Conservation (phyloP, 1,140 invertebrate genomes). For the Psix sp. region DNA sequence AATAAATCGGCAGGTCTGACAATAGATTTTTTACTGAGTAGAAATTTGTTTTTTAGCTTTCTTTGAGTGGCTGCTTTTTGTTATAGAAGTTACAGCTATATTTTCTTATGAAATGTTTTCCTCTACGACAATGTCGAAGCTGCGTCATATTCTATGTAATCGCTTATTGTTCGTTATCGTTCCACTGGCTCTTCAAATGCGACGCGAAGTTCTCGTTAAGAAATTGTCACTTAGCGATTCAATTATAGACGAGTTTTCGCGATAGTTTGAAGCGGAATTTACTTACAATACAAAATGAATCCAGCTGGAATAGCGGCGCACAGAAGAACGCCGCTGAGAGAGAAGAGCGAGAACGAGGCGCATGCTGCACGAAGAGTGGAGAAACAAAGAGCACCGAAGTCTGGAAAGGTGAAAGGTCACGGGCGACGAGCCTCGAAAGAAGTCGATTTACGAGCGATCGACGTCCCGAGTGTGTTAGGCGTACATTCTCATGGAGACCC, state of each 20-base stretch:
- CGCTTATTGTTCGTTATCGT: slow-evolving; percentile 15
- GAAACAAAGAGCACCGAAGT: slow-evolving; percentile 42
- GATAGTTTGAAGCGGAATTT: slow-evolving; percentile 51
- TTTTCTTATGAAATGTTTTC: too few species aligned
- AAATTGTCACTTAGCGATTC: slow-evolving; percentile 40
- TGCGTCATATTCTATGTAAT: slow-evolving; percentile 14
- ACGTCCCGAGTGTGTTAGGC: slow-evolving; percentile 51
- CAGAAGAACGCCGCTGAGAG: slow-evolving; percentile 23
- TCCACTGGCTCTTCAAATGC: slow-evolving; percentile 6
- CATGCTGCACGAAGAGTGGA: background rate
- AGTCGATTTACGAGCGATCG: slow-evolving; percentile 60
- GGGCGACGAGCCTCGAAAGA: slow-evolving; percentile 57
- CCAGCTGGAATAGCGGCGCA: slow-evolving; percentile 40
- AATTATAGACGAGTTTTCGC: slow-evolving; percentile 53
- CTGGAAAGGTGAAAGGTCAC: slow-evolving; percentile 57
- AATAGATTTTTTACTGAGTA: too few species aligned
- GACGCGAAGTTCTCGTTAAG: slow-evolving; percentile 36
- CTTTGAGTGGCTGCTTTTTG: too few species aligned
- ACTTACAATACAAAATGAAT: slow-evolving; percentile 54
- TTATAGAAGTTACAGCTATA: too few species aligned
- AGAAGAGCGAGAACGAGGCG: slow-evolving; percentile 17
- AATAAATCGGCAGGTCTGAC: slow-evolving; percentile 44
- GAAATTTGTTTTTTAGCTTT: too few species aligned
- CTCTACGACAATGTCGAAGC: background rate
- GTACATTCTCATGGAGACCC: slow-evolving; percentile 38